Evolutionary conservation across 2,888 invertebrate species (phyloP), one percentile per base, ranked within the genome.

Genomic region (Callosobruchus maculatus): DNA sequence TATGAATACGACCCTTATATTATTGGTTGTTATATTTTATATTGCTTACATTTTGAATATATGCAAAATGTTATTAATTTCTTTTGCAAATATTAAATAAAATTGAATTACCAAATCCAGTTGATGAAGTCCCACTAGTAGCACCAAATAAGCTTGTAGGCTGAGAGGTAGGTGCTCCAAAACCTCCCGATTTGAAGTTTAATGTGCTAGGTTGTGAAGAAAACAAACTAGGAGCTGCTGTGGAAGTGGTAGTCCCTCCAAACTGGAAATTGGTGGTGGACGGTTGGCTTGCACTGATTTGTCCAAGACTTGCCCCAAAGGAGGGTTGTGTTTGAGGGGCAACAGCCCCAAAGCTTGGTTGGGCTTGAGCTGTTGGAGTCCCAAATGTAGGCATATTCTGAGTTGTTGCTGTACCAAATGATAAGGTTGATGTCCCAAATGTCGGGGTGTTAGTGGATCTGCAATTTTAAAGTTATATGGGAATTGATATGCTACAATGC

Each of bases 51-150:
- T 7, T 13, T 13, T 13, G 13, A 49, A 5, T 7, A 49, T 13
- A 49, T 13, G 3, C 7, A 7, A 13, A 49, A 13, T 49, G 49
- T 49, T 49, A 49, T 49, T 1, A 49, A 13, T 18, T 13, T 13
- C 4, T 22, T 68, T 1, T 68, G 1, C 5, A 21, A 20, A 18
- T 68, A 20, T 21, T 21, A 22, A 2, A 9, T 68, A 21, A 68
- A 9, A 68, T 68, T 68, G 13, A 3, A 68, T 83, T 79, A 21
- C 86, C 85, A 77, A 87, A 88, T 76, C 78, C 84, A 77, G 82
- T 85, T 78, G 81, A 80, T 13, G 81, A 80, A 70, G 71, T 26
- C 7, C 71, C 30, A 20, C 70, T 67, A 22, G 70, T 0, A 26
- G 81, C 68, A 21, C 82, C 75, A 70, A 77, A 76, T 18, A 75